These are phyloP conservation scores for Meloe dianella DNA, from an alignment of 2,888 invertebrate genomes.

Conservation along the genomic window DNA sequence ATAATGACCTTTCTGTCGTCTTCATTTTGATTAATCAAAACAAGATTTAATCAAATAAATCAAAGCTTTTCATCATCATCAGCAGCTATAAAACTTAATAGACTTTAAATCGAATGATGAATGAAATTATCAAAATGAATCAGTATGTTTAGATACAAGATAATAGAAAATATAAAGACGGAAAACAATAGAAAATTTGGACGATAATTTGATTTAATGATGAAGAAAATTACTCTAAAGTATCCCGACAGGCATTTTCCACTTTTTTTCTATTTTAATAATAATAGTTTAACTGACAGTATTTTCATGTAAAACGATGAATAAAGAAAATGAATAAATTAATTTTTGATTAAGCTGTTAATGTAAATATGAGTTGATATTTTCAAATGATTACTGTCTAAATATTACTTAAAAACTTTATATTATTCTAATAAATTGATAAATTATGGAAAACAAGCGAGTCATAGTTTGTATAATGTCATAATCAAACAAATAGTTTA, in stretches of 20 bases:
- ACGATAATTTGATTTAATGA: background rate
- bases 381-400: background rate
- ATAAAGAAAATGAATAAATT: background rate
- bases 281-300: background rate
- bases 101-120: background rate
- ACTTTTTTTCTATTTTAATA: background rate
- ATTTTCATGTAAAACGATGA: too few species aligned
- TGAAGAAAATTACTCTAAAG: background rate
- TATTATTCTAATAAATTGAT: background rate
- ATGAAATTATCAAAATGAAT: too few species aligned
- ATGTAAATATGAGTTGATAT: background rate
- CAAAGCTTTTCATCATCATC: too few species aligned
- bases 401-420: too few species aligned
- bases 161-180: too few species aligned
- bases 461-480: background rate
- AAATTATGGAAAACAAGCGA: conserved; percentile 6
- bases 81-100: background rate
- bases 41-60: background rate
- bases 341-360: too few species aligned
- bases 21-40: background rate
- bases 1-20: background rate
- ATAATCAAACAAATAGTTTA: background rate
- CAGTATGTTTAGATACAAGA: background rate
- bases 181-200: background rate
- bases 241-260: background rate